phyloP scores from a whole-genome alignment of 2,113 vertebrate species.

The Gobio gobio region DNA sequence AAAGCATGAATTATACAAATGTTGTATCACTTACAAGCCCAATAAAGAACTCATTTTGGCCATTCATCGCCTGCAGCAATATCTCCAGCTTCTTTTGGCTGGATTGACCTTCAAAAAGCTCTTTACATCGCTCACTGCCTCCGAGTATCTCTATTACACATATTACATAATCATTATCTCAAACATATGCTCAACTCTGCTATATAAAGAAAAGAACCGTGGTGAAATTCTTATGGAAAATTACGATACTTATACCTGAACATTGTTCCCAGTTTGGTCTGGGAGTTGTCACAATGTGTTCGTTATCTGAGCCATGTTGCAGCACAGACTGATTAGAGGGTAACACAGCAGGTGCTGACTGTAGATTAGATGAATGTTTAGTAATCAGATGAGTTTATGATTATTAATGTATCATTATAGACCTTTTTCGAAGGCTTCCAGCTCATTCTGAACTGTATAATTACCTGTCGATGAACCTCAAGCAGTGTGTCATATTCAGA shows the following conservation, averaged over 20 bases:
- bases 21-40: constrained; percentile 66
- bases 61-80: constrained; percentile 74
- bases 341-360: constrained; percentile 6
- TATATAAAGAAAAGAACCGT: not conserved
- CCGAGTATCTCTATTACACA: constrained; percentile 65
- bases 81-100: constrained; percentile 75
- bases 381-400: constrained; percentile 57
- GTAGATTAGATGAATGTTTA: not conserved
- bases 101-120: constrained; percentile 70
- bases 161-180: not conserved
- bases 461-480: constrained; percentile 72
- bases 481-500: constrained; percentile 77
- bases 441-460: constrained; percentile 63
- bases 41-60: constrained; percentile 63
- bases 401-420: constrained; percentile 51
- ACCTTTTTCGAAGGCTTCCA: constrained; percentile 64
- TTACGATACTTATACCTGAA: constrained; percentile 10
- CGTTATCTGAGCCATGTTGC: constrained; percentile 17
- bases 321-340: not conserved
- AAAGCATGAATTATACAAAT: too few species aligned
- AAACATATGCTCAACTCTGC: not conserved
- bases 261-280: constrained; percentile 38
- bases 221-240: not conserved
- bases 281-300: constrained; percentile 28
- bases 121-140: constrained; percentile 64